These are phyloP conservation scores for Scrobipalpa atriplicella DNA, from an alignment of 2,888 invertebrate genomes.

Conservation along the genomic window DNA sequence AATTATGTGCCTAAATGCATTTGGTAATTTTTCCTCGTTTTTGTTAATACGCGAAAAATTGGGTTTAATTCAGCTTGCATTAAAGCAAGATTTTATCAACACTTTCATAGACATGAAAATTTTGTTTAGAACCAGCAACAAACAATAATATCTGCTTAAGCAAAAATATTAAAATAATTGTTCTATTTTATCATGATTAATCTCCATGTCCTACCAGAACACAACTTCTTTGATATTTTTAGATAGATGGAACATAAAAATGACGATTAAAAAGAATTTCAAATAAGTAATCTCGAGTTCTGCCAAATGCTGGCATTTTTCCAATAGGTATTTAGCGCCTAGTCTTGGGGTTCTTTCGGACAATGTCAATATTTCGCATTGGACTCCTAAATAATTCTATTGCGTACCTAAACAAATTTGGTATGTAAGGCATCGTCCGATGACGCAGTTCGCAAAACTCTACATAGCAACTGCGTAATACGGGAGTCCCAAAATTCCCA, in stretches of 20 bases:
- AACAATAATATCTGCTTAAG: neutral
- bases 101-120: too few species aligned
- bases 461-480: slow-evolving; percentile 11
- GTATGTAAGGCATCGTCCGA: neutral
- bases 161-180: neutral
- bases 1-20: too few species aligned
- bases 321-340: neutral
- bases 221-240: neutral
- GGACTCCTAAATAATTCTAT: neutral
- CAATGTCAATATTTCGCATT: neutral
- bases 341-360: neutral
- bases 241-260: neutral
- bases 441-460: slow-evolving; percentile 9
- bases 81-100: too few species aligned
- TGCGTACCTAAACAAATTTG: neutral
- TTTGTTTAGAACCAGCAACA: too few species aligned
- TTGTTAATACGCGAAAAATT: too few species aligned
- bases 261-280: neutral
- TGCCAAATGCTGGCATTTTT: neutral
- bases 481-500: slow-evolving; percentile 29
- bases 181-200: neutral
- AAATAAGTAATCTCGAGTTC: neutral
- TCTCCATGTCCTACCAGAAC: neutral
- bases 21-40: too few species aligned
- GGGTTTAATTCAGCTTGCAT: neutral